Base-by-base conservation (phyloP, 2,113 vertebrate species). In the Sardina pilchardus region DNA sequence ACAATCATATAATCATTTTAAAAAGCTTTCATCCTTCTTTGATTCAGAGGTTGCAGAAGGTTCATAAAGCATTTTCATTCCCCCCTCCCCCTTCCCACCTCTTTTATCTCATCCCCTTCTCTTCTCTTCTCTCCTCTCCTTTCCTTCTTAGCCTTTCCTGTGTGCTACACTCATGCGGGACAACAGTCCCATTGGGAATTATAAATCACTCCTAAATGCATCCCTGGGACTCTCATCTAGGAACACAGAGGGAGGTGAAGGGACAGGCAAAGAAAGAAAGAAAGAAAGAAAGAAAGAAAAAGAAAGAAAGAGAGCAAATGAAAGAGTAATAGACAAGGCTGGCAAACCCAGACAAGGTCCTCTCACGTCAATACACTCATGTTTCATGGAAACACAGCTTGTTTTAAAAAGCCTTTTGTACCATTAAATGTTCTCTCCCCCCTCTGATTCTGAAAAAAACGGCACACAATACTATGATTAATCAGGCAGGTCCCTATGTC, bases 71-170 rank as follows among this genome's bases (percentile, higher is more conserved):
- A 75, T 36, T 75, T 39, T 75, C 67, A 75, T 56, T 71, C 7
- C 30, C 6, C 10, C 30, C 3, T 16, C 10, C 26, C 36, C 30
- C 30, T 36, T 30, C 24, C 4, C 59, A 21, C 78, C 8, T 82
- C 12, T 34, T 78, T 81, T 59, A 82, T 82, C 78, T 82, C 81
- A 82, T 39, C 39, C 39, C 39, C 39, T 4, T 39, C 39, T 39
- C 4, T 39, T 56, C 1, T n/a, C n/a, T n/a, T n/a, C n/a, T n/a
- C 39, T 83, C 50, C 36, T 80, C 81, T 84, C 39, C 47, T n/a
- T 24, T 30, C 34, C 78, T 83, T 87, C 71, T 53, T 84, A 50
- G 78, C 36, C 45, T 88, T 71, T 85, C 75, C 63, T 86, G 84
- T 85, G 83, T 81, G 44, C 67, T 83, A 63, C 84, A 17, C 81